Percentiles rank a stretch among this genome's conserved stretches.
Conservation (phyloP, 2,797 vertebrate genomes). For the Oophaga sylvatica region DNA sequence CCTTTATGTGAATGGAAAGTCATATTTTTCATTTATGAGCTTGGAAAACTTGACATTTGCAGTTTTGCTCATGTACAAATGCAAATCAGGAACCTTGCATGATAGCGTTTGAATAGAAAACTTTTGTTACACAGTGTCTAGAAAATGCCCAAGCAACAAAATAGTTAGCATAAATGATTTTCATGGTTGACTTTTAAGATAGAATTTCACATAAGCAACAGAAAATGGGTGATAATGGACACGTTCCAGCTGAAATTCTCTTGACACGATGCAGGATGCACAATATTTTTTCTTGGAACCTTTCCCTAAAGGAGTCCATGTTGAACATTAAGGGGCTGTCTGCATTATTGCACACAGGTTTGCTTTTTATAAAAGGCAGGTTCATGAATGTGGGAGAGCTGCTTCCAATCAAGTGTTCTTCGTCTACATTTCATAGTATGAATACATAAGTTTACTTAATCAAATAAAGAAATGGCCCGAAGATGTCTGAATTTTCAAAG, state of each 20-base stretch:
- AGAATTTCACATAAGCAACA: slow-evolving; percentile 67
- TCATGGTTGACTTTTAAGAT: slow-evolving; percentile 68
- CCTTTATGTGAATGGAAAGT: not conserved
- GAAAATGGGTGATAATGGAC: slow-evolving; percentile 72
- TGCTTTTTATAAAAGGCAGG: slow-evolving; percentile 29
- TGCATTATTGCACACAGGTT: slow-evolving; percentile 20
- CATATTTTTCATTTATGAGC: not conserved
- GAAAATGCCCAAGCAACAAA: not conserved
- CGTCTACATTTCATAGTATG: not conserved
- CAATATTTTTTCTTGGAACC: slow-evolving; percentile 52
- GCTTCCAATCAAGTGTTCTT: slow-evolving; percentile 36
- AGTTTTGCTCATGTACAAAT: not conserved
- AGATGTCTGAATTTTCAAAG: slow-evolving; percentile 15
- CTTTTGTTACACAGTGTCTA: not conserved
- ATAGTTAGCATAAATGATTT: slow-evolving; percentile 61
- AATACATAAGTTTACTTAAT: slow-evolving; percentile 13
- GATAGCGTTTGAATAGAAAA: not conserved
- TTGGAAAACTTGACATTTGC: not conserved
- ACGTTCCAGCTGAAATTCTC: slow-evolving; percentile 71
- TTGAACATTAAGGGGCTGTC: slow-evolving; percentile 14
- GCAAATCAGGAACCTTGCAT: not conserved
- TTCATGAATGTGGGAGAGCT: slow-evolving; percentile 23
- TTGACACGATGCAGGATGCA: slow-evolving; percentile 66
- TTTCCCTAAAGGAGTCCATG: slow-evolving; percentile 36
- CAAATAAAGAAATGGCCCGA: slow-evolving; percentile 2